phyloP scores from a whole-genome alignment of 2,113 vertebrate species.

The Sander vitreus region DNA sequence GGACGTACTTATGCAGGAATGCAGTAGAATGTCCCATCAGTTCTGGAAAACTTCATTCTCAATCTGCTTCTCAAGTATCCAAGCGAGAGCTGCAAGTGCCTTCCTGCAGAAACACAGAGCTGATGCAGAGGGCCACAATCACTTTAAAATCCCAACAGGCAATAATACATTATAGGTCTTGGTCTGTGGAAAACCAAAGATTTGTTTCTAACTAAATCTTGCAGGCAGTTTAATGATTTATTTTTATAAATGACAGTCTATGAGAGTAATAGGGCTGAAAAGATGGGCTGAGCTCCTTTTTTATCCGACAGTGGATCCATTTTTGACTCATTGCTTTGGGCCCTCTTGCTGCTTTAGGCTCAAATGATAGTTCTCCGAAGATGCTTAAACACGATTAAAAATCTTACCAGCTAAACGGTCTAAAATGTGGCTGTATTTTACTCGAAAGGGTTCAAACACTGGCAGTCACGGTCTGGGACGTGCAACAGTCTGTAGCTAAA shows the following conservation, averaged over 20 bases:
- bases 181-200: not conserved
- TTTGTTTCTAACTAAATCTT: not conserved
- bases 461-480: too few species aligned
- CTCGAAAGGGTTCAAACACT: too few species aligned
- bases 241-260: constrained; percentile 1
- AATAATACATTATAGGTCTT: not conserved
- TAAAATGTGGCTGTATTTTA: too few species aligned
- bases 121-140: constrained; percentile 21
- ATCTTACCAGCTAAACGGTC: too few species aligned
- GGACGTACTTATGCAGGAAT: constrained; percentile 30
- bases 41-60: constrained; percentile 37
- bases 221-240: not conserved
- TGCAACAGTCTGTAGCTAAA: too few species aligned
- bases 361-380: not conserved
- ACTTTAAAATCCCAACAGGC: constrained; percentile 1
- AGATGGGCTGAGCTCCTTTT: not conserved
- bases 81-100: not conserved
- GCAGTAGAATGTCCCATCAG: not conserved
- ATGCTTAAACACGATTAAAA: not conserved
- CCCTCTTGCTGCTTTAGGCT: not conserved
- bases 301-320: not conserved
- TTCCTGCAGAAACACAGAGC: constrained; percentile 3
- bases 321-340: constrained; percentile 15
- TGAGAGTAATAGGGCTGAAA: constrained; percentile 10
- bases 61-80: constrained; percentile 25